Percentiles rank a stretch among this genome's conserved stretches.
Evolutionary conservation across 2,888 invertebrate species (phyloP).

Genomic region (Drosophila setosimentum): DNA sequence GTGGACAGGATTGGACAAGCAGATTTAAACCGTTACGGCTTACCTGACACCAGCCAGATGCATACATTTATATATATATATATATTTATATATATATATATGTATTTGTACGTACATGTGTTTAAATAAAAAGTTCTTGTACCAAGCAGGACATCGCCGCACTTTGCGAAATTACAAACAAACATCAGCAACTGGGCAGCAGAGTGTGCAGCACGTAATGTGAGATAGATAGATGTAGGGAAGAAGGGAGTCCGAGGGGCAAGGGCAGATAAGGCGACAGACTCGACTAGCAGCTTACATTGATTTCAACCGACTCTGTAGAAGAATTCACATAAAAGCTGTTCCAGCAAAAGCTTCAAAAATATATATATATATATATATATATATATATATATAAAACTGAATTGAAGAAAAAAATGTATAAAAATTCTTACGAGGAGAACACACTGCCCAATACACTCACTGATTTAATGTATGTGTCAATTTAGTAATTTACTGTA

Average conservation of each 20-base stretch:
- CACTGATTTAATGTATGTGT: not conserved
- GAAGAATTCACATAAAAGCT: conserved; percentile 66
- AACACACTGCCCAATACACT: not conserved
- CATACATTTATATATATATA: conserved; percentile 7
- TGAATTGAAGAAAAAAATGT: not conserved
- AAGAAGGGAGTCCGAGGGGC: not conserved
- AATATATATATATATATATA: conserved; percentile 33
- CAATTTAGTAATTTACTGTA: not conserved
- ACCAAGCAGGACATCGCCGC: conserved; percentile 64
- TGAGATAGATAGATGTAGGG: not conserved
- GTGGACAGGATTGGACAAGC: conserved; percentile 58
- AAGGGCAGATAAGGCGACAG: conserved; percentile 29
- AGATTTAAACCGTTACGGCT: conserved; percentile 77
- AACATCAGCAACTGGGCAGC: conserved; percentile 43
- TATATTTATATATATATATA: conserved; percentile 10
- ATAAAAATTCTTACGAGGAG: not conserved
- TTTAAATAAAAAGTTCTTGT: conserved; percentile 74
- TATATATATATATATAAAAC: not conserved
- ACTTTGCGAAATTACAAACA: conserved; percentile 69
- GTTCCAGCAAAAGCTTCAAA: conserved; percentile 58
- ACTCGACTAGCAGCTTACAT: conserved; percentile 56
- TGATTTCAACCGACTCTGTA: conserved; percentile 68
- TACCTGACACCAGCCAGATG: conserved; percentile 55
- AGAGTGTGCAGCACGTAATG: conserved; percentile 3
- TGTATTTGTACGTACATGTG: conserved; percentile 37